Conservation (phyloP, 2,113 vertebrate genomes). For the Ciconia maguari region DNA sequence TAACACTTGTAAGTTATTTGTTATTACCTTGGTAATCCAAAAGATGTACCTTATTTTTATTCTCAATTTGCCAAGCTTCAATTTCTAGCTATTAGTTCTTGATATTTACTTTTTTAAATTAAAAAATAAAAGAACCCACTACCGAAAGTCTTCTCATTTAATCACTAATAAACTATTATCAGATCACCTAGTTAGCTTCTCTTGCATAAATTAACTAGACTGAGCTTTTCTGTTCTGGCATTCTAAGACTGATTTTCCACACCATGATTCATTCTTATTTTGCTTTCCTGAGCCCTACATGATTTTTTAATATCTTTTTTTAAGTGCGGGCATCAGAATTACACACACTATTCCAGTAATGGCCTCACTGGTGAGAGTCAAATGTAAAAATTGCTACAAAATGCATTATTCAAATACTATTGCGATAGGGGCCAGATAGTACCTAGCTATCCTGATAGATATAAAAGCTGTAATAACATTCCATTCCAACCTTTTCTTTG, state of each 20-base stretch:
- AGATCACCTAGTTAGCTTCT: neutral
- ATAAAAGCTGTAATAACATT: constrained; percentile 52
- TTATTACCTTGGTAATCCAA: neutral
- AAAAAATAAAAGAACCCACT: neutral
- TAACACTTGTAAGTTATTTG: neutral
- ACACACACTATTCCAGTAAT: neutral
- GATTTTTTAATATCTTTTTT: neutral
- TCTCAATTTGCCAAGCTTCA: neutral
- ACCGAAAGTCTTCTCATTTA: neutral
- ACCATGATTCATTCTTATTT: neutral
- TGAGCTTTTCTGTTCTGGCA: neutral
- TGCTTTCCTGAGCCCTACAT: neutral
- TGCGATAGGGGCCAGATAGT: neutral
- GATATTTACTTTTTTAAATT: neutral
- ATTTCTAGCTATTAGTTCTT: neutral
- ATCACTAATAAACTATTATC: neutral
- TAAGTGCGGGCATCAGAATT: neutral
- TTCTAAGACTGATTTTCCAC: neutral
- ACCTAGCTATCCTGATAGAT: neutral
- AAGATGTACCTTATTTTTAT: neutral
- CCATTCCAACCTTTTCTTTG: neutral
- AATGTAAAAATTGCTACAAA: neutral
- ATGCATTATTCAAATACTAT: neutral
- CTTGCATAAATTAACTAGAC: neutral
- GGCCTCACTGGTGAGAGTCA: neutral